Evolutionary conservation across 2,113 vertebrate genomes (phyloP).

Genomic region (Felis catus): F.catus_Fca126_mat1.0 CM031418.1:83825001-83825500

Average conservation of each 20-base stretch:
- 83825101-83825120: neutral
- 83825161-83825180: neutral
- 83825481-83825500: neutral
- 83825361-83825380: constrained; percentile 57
- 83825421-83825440: constrained; percentile 61
- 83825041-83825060: constrained; percentile 94
- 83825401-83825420: constrained; percentile 61
- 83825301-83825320: constrained; percentile 66
- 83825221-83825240: constrained; percentile 62
- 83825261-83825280: constrained; percentile 53
- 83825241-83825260: constrained; percentile 68
- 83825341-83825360: constrained; percentile 49
- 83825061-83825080: neutral
- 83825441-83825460: constrained; percentile 16
- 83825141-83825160: neutral
- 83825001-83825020: constrained; percentile 98
- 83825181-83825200: constrained; percentile 4
- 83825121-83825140: neutral
- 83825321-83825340: neutral
- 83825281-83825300: constrained; percentile 41
- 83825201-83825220: constrained; percentile 57
- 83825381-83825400: constrained; percentile 62
- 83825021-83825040: constrained; percentile 98
- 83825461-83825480: constrained; percentile 15
- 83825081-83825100: neutral